Base-by-base conservation (phyloP, 2,888 invertebrate genomes). In the Plusia festucae region DNA sequence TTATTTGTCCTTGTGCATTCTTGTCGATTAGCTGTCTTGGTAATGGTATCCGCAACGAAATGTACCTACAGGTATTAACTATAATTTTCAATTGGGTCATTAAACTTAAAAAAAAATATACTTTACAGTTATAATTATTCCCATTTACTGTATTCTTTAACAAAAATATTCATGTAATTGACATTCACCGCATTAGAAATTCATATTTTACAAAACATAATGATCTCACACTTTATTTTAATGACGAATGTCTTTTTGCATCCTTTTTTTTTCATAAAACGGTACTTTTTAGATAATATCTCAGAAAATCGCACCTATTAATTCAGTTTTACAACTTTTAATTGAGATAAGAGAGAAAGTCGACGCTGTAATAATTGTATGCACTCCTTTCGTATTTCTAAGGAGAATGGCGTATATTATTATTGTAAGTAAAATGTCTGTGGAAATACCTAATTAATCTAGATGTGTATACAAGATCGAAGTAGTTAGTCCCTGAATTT, bases 331-430 rank as follows among this genome's bases (percentile, higher is more conserved):
- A 58, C 32, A 24, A 54, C 16, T 46, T 57, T 67, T 61, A 55
- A 57, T 18, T 18, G 60, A 49, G 34, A 44, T 52, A 60, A 49
- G 0, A 56, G 76, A 53, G 73, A 73, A 73, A 73, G 73, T 65
- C 51, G 15, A 22, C n/a, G 5, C 7, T 13, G 40, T 40, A 15
- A 40, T 49, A 49, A 53, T 49, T 51, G 15, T 9, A 20, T 30
- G 71, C 30, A 22, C 61, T 70, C 71, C 71, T 70, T 76, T 73
- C 71, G n/a, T 73, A 56, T 49, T 15, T 18, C 9, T 27, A 20
- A 40, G 18, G 46, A 18, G 46, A 49, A 49, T 49, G 18, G 46
- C 13, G 20, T 49, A 9, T 20, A 46, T 18, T 18, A 46, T 46
- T 46, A 7, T 46, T 18, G 40, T 5, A 6, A n/a, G 7, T 40